Evolutionary conservation across 1,140 invertebrate genomes (phyloP), one percentile per base, ranked within the genome.

Genomic region (Zaprionus lachaisei): DNA sequence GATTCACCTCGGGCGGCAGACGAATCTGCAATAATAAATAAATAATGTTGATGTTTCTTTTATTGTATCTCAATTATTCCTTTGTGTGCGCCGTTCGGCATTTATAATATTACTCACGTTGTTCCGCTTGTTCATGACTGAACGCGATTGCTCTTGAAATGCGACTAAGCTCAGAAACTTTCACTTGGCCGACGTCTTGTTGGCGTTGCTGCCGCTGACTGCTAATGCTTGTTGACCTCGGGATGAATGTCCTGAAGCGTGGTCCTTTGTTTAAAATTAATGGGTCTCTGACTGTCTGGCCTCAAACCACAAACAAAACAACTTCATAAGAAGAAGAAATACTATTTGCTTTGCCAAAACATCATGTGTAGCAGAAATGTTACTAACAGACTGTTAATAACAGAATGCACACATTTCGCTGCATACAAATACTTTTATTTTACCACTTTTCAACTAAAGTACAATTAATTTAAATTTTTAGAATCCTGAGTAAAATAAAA

Each of bases 1-100:
- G 95, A 93, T 99, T 99, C 1, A 99, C 99, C 95, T 99, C 99
- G 66, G 99, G 99, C 44, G 99, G 99, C 72, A 99, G 95, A 77
- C 98, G 95, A 38, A 99, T 98, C 98, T 99, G 84, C 47, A 91
- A 56, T 44, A 47, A 68, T 41, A 7, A 61, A 70, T 70, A 44
- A 56, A 44, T 63, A 56, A 44, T 63, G 15, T 51, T 57, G 15
- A 15, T 34, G 31, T 26, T 31, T 51, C 51, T 70, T 71, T 70
- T 17, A 61, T 72, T 77, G 60, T 72, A 54, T 31, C 28, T 55
- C 31, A 70, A 58, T 72, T 86, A 54, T 61, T 72, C 22, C 63
- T 38, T 67, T 62, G 41, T 70, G 60, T 55, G 15, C 6, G 49
- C 14, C 2, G 37, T 55, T 17, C 41, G n/a, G n/a, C 41, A 47